phyloP scores from a whole-genome alignment of 2,113 vertebrate genomes.

The Brachirus orientalis region DNA sequence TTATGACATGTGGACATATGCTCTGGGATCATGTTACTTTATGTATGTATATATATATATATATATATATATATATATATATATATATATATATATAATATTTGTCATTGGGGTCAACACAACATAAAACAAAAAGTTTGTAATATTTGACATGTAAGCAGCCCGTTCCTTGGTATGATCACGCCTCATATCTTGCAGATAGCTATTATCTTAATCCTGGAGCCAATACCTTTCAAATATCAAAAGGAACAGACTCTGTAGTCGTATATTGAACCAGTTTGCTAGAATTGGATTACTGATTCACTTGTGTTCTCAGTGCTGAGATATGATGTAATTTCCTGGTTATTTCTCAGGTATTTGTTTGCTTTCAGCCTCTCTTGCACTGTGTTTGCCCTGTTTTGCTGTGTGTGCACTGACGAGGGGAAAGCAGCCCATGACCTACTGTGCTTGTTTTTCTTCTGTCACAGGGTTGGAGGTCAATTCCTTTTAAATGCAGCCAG shows the following conservation, averaged over 20 bases:
- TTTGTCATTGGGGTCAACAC: background rate
- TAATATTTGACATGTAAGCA: slow-evolving; percentile 46
- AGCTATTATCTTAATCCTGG: slow-evolving; percentile 53
- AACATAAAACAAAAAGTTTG: slow-evolving; percentile 20
- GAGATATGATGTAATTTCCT: slow-evolving; percentile 76
- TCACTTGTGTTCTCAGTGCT: slow-evolving; percentile 59
- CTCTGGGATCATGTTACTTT: background rate
- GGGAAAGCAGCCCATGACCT: slow-evolving; percentile 72
- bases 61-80: too few species aligned
- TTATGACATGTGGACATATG: background rate
- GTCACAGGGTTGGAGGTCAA: slow-evolving; percentile 70
- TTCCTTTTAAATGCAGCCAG: slow-evolving; percentile 67
- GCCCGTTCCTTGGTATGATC: slow-evolving; percentile 23
- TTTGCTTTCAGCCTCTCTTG: slow-evolving; percentile 61
- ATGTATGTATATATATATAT: background rate
- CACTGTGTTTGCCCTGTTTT: slow-evolving; percentile 47
- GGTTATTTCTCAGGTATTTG: slow-evolving; percentile 76
- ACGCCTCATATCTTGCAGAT: slow-evolving; percentile 37
- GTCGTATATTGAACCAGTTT: slow-evolving; percentile 49
- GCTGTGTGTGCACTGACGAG: slow-evolving; percentile 61
- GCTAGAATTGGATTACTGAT: slow-evolving; percentile 70
- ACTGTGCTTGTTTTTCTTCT: slow-evolving; percentile 77
- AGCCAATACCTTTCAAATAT: slow-evolving; percentile 59
- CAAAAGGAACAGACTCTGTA: slow-evolving; percentile 33
- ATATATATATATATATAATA: too few species aligned